Evolutionary conservation across 1,140 invertebrate species (phyloP), one percentile per base, ranked within the genome.

Genomic region (Macrobrachium nipponense): DNA sequence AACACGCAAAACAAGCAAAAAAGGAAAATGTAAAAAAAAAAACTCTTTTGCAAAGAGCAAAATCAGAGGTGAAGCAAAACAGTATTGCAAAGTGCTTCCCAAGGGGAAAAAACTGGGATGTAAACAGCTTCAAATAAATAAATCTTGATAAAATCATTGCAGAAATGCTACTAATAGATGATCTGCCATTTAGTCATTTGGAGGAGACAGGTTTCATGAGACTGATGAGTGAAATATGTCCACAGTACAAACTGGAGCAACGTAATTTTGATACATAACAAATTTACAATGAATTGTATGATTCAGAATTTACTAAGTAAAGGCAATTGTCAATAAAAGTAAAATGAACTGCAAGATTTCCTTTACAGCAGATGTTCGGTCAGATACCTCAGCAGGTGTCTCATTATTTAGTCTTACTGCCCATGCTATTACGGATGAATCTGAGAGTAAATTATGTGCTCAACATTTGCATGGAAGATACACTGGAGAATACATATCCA

Each of bases 111-210:
- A 12, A 61, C 14, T 80, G 73, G 73, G 82, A 79, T 27, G 60
- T 36, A 17, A 17, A 23, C 75, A 23, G 59, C 51, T 60, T 43
- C 11, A 82, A 62, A 20, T 58, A 18, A n/a, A 61, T 80, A 85
- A 64, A 66, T 62, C 64, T 79, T 12, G 75, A 85, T 60, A 85
- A 64, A 68, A 20, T 23, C 18, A 78, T 79, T 4, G 10, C 43
- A 17, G 82, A 85, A 80, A 85, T 85, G 82, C 59, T 85, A 43
- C 58, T 85, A 43, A 66, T 85, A 27, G 82, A 85, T 85, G 82
- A 68, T 64, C 75, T 85, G 17, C 75, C 75, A 44, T 86, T 87
- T 70, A 62, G 68, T 27, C 70, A 73, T 82, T 66, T 73, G 27
- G 84, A 80, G 66, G 84, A 80, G 62, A 27, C 51, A 59, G 51